Percentiles rank a stretch among this genome's conserved stretches.
These are phyloP conservation scores for Eristalis arbustorum DNA, from an alignment of 2,888 invertebrate species.

Conservation along the genomic window DNA sequence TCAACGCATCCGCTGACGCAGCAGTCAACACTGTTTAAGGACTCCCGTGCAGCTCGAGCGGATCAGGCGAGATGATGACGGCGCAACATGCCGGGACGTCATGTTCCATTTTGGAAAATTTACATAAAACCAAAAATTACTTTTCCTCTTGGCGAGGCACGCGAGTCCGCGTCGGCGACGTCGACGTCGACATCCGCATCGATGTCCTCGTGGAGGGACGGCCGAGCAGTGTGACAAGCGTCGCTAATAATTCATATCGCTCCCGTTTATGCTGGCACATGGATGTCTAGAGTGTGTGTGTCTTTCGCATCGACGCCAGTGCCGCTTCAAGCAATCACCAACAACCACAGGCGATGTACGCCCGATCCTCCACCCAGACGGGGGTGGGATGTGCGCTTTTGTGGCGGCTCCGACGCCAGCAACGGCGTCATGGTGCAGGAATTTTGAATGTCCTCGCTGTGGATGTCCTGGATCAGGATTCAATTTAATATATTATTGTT, in stretches of 20 bases:
- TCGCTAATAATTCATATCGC: constrained; percentile 65
- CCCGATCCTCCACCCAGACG: not conserved
- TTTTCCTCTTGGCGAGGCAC: constrained; percentile 48
- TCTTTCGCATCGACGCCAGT: not conserved
- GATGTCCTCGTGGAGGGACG: constrained; percentile 3
- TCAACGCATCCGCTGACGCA: constrained; percentile 25
- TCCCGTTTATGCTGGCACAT: constrained; percentile 38
- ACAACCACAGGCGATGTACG: constrained; percentile 25
- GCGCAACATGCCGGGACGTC: constrained; percentile 34
- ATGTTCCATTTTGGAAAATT: constrained; percentile 61
- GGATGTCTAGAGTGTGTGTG: constrained; percentile 1
- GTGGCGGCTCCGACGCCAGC: not conserved
- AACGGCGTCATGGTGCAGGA: constrained; percentile 20
- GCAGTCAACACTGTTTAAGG: constrained; percentile 33
- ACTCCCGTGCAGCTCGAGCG: constrained; percentile 9
- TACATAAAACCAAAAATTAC: constrained; percentile 69
- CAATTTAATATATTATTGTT: constrained; percentile 67
- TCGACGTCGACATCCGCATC: not conserved
- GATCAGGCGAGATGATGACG: constrained; percentile 14
- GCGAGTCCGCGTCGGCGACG: not conserved
- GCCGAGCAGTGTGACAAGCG: constrained; percentile 48
- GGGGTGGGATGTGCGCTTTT: not conserved
- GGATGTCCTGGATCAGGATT: constrained; percentile 48
- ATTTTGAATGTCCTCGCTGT: constrained; percentile 16
- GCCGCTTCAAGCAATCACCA: constrained; percentile 24